A percentile compares a stretch with the other conserved stretches of the same genome.
phyloP scores from a whole-genome alignment of 2,797 vertebrate species.

The Lacerta bilineata region DNA sequence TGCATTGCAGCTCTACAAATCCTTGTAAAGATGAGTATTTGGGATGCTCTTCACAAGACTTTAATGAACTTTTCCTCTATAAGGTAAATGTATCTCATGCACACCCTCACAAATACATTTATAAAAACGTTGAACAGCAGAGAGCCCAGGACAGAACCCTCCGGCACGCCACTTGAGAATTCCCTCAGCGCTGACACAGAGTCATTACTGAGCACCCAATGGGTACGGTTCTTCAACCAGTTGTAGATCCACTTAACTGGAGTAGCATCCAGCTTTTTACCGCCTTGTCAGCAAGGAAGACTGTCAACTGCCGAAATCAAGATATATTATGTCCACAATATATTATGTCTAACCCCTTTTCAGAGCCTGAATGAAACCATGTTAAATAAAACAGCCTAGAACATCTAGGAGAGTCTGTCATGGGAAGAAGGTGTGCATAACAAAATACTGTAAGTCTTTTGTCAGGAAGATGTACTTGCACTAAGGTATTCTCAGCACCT shows the following conservation, averaged over 20 bases:
- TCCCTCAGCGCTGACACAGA: not conserved
- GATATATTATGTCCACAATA: not conserved
- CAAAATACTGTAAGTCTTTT: not conserved
- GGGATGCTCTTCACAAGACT: not conserved
- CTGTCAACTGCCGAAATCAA: not conserved
- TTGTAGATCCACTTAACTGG: not conserved
- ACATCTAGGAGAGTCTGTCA: not conserved
- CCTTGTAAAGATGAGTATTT: not conserved
- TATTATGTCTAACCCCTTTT: not conserved
- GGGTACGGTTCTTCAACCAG: not conserved
- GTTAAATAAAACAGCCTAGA: too few species aligned
- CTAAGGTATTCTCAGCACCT: not conserved
- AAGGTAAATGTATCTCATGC: not conserved
- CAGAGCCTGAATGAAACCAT: not conserved
- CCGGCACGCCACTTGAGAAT: not conserved
- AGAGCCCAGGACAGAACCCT: not conserved
- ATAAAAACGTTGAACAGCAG: not conserved
- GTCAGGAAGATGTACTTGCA: not conserved
- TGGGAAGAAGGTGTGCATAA: not conserved
- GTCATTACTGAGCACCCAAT: not conserved
- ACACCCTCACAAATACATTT: not conserved
- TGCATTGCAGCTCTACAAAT: not conserved
- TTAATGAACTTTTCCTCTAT: not conserved
- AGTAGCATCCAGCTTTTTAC: not conserved
- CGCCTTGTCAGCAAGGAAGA: not conserved